Percentiles rank a stretch among this genome's conserved stretches.
Conservation (phyloP, 2,797 vertebrate genomes). For the Gymnoscopelus braueri region DNA sequence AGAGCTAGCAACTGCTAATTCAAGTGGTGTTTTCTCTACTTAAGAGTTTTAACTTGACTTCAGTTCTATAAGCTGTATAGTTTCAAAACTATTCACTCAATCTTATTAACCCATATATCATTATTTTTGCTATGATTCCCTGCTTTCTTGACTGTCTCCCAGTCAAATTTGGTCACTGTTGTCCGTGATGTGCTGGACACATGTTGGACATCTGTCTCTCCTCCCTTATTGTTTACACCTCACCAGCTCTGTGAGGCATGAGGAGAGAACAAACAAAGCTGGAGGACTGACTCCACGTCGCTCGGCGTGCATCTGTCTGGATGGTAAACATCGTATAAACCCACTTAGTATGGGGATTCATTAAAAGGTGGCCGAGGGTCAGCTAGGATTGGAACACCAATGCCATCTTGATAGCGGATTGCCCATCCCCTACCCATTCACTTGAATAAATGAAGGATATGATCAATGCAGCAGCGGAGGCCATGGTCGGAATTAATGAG, state of each 20-base stretch:
- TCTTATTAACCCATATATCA: too few species aligned
- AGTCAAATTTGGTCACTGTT: too few species aligned
- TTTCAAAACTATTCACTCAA: too few species aligned
- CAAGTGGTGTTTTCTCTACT: too few species aligned
- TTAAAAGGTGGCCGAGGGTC: constrained; percentile 46
- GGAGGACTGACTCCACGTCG: constrained; percentile 43
- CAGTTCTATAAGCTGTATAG: too few species aligned
- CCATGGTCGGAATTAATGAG: constrained; percentile 77
- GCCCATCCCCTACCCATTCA: constrained; percentile 62
- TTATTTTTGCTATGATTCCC: too few species aligned
- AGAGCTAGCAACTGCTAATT: too few species aligned
- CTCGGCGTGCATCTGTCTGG: constrained; percentile 25
- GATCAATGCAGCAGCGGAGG: constrained; percentile 73
- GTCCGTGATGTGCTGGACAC: constrained; percentile 44
- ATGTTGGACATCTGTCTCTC: constrained; percentile 45
- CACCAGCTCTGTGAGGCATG: constrained; percentile 53
- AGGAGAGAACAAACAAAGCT: constrained; percentile 31
- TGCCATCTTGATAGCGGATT: constrained; percentile 51
- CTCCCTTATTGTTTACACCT: constrained; percentile 57
- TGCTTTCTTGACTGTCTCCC: too few species aligned
- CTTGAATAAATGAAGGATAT: constrained; percentile 74
- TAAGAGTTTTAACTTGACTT: too few species aligned
- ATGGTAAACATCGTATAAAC: constrained; percentile 25
- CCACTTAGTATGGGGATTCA: constrained; percentile 52
- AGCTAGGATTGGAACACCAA: constrained; percentile 36